Percentiles rank a stretch among this genome's conserved stretches.
Conservation (phyloP, 2,888 invertebrate genomes). For the Amiota communis region DNA sequence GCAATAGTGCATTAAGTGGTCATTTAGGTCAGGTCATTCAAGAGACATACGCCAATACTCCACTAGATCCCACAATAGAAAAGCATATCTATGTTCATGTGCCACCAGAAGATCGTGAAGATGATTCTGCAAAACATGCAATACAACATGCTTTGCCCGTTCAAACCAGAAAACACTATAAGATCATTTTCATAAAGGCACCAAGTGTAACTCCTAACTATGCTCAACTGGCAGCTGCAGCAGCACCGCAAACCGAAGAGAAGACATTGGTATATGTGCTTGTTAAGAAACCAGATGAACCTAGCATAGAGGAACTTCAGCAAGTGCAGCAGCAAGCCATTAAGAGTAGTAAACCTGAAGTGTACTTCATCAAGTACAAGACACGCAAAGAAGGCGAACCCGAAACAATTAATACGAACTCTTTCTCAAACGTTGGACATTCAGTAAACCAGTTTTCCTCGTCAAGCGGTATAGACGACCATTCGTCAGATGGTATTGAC, state of each 20-base stretch:
- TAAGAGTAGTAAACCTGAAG: constrained; percentile 81
- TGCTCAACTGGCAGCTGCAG: constrained; percentile 74
- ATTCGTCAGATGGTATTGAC: constrained; percentile 41
- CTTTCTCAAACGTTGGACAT: neutral
- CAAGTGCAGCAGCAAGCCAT: constrained; percentile 75
- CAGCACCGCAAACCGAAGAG: constrained; percentile 79
- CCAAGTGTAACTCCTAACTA: constrained; percentile 77
- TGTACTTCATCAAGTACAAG: constrained; percentile 82
- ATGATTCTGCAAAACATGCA: constrained; percentile 74
- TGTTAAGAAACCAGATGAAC: constrained; percentile 81
- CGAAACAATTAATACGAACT: neutral
- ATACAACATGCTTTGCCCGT: neutral
- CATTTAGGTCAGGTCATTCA: constrained; percentile 53
- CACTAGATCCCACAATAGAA: constrained; percentile 78
- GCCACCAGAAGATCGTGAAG: constrained; percentile 86
- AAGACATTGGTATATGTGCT: constrained; percentile 82
- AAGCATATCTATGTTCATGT: constrained; percentile 92
- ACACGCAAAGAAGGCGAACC: constrained; percentile 73
- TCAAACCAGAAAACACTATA: constrained; percentile 80
- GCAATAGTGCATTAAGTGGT: constrained; percentile 42
- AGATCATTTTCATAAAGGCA: constrained; percentile 83
- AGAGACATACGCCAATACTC: constrained; percentile 60
- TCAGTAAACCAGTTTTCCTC: neutral
- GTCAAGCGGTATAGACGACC: constrained; percentile 9
- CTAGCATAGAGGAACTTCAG: constrained; percentile 77